Base-by-base conservation (phyloP, 2,888 invertebrate species). In the Melanostoma mellinum region DNA sequence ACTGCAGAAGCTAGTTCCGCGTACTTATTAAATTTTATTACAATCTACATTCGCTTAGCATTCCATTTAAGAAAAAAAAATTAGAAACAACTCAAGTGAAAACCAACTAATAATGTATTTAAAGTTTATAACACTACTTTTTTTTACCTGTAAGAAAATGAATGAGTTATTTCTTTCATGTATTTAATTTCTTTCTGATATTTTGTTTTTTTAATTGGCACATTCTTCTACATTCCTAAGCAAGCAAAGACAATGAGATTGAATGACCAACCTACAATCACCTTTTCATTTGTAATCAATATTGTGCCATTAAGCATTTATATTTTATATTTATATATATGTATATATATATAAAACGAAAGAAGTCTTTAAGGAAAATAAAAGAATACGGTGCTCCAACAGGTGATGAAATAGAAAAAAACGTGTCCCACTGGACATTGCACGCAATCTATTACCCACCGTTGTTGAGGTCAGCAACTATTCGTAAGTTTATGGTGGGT, bases 101-200 rank as follows among this genome's bases (percentile, higher is more conserved):
- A 86, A 72, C 50, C 36, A 58, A 20, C 65, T 65, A 81, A 73
- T 61, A 50, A 76, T 81, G 77, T 73, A 77, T 77, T 78, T 68
- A 78, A 68, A 78, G 52, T 73, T 58, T 56, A 52, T 53, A 44
- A 68, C 42, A 5, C 38, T 69, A 56, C 68, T 73, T 73, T 85
- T 86, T 81, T 69, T 85, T 86, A 87, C 89, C 87, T 88, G 86
- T 88, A 88, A 88, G 88, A 85, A 80, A 86, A 86, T 86, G 78
- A 86, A 55, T 78, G 79, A 67, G 46, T 58, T 58, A 86, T 85
- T 85, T 85, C 85, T 85, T 88, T 86, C 85, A 20, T 20, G 20
- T 20, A 20, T 20, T 20, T 0, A 84, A 8, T 30, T 61, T 32
- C 71, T 46, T 73, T 40, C 32, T 78, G 65, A 69, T 85, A 46